Base-by-base conservation (phyloP, 2,888 invertebrate genomes). In the Electrophaes corylata region DNA sequence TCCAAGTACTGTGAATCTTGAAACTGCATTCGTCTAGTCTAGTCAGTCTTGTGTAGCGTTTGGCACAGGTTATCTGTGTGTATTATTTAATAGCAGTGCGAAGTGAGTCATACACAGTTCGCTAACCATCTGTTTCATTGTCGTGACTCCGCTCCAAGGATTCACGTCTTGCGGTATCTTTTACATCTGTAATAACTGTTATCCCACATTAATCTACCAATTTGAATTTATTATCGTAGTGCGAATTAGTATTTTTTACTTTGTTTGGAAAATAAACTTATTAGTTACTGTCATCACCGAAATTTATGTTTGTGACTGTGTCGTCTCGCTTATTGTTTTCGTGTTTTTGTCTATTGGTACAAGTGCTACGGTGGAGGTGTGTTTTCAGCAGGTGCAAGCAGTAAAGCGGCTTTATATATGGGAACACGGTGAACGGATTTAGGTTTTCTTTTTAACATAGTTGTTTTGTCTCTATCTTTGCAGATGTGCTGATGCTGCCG, bases 401-500 rank as follows among this genome's bases (percentile, higher is more conserved):
- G 59, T 46, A 41, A 51, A 43, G 57, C 63, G 57, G 65, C 68
- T 72, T 74, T 78, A 69, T 77, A 59, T 65, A 26, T 60, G 67
- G 64, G 60, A 60, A 50, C 52, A 73, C 70, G 88, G 91, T 89
- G 83, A 80, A 81, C 75, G 85, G 83, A 78, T 67, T 69, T 69
- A 69, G 70, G 71, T 72, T 69, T 78, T 76, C 67, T 66, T 69
- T 76, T 73, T 88, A 86, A 88, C 83, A 76, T 75, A 70, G 60
- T 70, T 78, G 75, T 84, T 82, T 76, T 86, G 81, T 91, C 87
- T 91, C 88, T 90, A 70, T 90, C 85, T 87, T 91, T 91, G 59
- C 91, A 91, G 91, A 86, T 90, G 76, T 78, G 71, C 71, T 71
- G 73, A 63, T 68, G 70, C 46, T 60, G 75, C 75, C 67, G 71